Evolutionary conservation across 2,113 vertebrate genomes (phyloP).

Genomic region (Scalopus aquaticus): DNA sequence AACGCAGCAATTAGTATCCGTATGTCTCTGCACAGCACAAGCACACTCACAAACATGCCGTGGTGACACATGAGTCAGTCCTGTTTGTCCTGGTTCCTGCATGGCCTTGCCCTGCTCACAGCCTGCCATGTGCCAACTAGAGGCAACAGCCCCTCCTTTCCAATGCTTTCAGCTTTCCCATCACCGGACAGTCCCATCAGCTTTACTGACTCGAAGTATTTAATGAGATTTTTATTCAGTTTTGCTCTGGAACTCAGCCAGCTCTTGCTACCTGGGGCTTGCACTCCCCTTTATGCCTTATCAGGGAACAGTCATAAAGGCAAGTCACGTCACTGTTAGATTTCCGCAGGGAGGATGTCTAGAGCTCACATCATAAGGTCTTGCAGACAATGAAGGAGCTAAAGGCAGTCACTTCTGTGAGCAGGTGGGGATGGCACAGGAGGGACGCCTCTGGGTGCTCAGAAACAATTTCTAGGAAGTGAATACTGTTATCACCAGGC

Average conservation of each 20-base stretch:
- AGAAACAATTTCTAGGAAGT: neutral
- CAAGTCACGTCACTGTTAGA: neutral
- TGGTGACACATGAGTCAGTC: neutral
- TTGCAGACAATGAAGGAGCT: neutral
- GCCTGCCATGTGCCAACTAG: conserved; percentile 47
- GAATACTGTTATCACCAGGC: fast-evolving
- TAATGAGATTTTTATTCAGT: conserved; percentile 74
- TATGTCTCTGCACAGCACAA: neutral
- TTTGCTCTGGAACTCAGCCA: conserved; percentile 56
- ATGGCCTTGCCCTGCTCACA: neutral
- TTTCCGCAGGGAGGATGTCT: conserved; percentile 42
- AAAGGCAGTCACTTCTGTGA: neutral
- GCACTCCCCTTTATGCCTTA: conserved; percentile 44
- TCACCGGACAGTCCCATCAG: conserved; percentile 6
- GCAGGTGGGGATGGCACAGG: neutral
- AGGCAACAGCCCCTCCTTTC: conserved; percentile 30
- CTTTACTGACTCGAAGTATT: conserved; percentile 57
- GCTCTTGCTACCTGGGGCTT: conserved; percentile 34
- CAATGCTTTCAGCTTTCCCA: neutral
- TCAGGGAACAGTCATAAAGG: neutral
- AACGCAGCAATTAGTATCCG: conserved; percentile 58
- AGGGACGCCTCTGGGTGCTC: neutral
- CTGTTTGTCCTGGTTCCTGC: conserved; percentile 35
- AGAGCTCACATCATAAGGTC: neutral
- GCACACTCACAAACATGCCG: neutral